These are phyloP conservation scores for Carollia perspicillata DNA, from an alignment of 2,113 vertebrate species.

Conservation along the genomic window DNA sequence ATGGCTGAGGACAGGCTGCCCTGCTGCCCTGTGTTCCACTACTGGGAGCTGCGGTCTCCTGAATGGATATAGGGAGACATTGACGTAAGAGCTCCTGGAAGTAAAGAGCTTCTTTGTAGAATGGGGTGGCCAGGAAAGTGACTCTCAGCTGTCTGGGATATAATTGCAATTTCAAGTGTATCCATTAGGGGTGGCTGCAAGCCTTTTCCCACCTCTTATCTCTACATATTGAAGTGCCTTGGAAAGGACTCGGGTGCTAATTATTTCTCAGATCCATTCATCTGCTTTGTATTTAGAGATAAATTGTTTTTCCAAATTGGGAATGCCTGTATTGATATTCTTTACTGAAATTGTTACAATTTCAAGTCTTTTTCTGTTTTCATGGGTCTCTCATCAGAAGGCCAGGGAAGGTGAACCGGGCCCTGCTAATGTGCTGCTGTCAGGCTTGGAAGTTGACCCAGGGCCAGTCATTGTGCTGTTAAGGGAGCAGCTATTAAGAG, in stretches of 20 bases:
- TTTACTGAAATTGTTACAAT: neutral
- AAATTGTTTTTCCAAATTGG: neutral
- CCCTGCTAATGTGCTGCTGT: neutral
- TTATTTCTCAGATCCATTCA: neutral
- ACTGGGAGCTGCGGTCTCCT: neutral
- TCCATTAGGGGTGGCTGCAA: neutral
- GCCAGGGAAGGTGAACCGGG: neutral
- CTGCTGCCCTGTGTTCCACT: neutral
- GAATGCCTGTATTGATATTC: neutral
- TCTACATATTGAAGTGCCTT: neutral
- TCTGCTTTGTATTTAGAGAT: neutral
- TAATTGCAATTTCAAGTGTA: neutral
- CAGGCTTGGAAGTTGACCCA: neutral
- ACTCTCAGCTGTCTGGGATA: neutral
- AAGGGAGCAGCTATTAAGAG: neutral
- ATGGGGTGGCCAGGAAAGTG: neutral
- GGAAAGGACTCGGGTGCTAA: neutral
- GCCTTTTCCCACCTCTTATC: neutral
- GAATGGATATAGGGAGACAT: neutral
- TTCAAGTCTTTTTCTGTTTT: neutral
- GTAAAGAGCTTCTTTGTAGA: neutral
- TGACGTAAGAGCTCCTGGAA: neutral
- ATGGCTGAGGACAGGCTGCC: neutral
- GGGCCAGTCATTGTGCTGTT: neutral
- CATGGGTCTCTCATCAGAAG: neutral